Evolutionary conservation across 2,113 vertebrate species (phyloP).

Genomic region (Cygnus atratus): DNA sequence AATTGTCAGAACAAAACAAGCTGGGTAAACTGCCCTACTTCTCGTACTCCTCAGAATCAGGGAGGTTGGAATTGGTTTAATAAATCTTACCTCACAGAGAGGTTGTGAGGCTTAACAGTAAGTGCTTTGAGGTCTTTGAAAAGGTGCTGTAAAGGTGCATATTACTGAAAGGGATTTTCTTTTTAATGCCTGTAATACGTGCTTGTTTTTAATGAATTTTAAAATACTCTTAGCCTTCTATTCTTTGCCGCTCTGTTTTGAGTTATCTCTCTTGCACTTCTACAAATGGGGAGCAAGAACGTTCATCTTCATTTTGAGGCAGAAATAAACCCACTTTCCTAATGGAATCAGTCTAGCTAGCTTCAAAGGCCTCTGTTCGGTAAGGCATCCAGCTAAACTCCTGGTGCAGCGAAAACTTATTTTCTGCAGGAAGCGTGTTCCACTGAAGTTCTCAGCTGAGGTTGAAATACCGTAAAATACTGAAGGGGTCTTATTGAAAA

Average conservation of each 20-base stretch:
- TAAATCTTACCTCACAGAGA: neutral
- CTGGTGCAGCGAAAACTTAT: neutral
- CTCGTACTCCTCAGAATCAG: neutral
- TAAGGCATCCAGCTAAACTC: neutral
- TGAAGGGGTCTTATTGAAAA: neutral
- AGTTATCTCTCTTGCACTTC: conserved; percentile 14
- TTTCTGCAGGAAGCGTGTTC: neutral
- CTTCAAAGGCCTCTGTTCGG: neutral
- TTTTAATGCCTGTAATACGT: conserved; percentile 19
- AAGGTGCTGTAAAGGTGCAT: conserved; percentile 64
- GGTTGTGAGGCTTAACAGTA: neutral
- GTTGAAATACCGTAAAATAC: neutral
- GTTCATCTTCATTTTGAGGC: neutral
- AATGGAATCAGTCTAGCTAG: neutral
- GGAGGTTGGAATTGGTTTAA: neutral
- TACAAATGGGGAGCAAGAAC: neutral
- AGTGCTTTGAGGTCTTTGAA: conserved; percentile 15
- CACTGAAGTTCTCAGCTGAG: neutral
- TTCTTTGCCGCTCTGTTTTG: neutral
- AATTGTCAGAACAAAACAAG: neutral
- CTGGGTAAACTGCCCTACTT: conserved; percentile 4
- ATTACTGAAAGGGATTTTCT: conserved; percentile 46
- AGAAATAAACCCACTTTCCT: neutral
- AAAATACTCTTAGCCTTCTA: neutral
- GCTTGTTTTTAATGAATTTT: conserved; percentile 6